phyloP scores from a whole-genome alignment of 2,888 invertebrate genomes.

The Agonopterix subpropinquella region DNA sequence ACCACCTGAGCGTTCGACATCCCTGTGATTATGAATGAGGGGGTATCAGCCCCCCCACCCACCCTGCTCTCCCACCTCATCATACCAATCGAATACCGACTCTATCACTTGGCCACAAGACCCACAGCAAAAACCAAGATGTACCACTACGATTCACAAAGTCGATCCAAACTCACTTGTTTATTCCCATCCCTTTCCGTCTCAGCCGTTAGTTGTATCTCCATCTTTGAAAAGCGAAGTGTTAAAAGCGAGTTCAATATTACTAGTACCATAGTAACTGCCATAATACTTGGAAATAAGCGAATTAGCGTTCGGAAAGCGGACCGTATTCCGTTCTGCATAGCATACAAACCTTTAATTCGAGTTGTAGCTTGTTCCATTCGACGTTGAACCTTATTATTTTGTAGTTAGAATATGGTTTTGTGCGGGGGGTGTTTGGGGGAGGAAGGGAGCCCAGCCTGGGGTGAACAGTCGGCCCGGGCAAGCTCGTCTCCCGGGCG shows the following conservation, averaged over 20 bases:
- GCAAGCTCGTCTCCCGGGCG: constrained; percentile 65
- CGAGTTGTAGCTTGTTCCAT: constrained; percentile 21
- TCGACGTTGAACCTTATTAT: constrained; percentile 17
- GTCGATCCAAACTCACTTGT: constrained; percentile 5
- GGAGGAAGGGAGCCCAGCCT: background rate
- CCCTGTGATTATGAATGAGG: constrained; percentile 66
- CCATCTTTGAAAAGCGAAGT: background rate
- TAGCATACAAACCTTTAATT: constrained; percentile 64
- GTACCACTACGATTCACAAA: constrained; percentile 3
- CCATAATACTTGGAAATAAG: constrained; percentile 41
- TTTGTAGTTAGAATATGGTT: constrained; percentile 21
- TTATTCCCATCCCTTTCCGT: constrained; percentile 1
- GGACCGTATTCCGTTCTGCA: constrained; percentile 60
- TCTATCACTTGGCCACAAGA: constrained; percentile 1
- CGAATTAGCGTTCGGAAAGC: constrained; percentile 65
- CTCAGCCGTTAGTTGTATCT: background rate
- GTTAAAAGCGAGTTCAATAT: background rate
- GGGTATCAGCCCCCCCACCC: constrained; percentile 25
- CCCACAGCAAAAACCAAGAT: constrained; percentile 7
- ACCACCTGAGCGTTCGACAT: constrained; percentile 70
- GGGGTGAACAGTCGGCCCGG: constrained; percentile 35
- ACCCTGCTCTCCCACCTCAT: constrained; percentile 21
- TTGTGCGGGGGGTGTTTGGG: constrained; percentile 10
- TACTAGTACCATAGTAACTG: constrained; percentile 4
- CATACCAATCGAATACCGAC: constrained; percentile 9